A percentile compares a stretch with the other conserved stretches of the same genome.
Conservation (phyloP, 2,113 vertebrate genomes). For the Nesoenas mayeri region DNA sequence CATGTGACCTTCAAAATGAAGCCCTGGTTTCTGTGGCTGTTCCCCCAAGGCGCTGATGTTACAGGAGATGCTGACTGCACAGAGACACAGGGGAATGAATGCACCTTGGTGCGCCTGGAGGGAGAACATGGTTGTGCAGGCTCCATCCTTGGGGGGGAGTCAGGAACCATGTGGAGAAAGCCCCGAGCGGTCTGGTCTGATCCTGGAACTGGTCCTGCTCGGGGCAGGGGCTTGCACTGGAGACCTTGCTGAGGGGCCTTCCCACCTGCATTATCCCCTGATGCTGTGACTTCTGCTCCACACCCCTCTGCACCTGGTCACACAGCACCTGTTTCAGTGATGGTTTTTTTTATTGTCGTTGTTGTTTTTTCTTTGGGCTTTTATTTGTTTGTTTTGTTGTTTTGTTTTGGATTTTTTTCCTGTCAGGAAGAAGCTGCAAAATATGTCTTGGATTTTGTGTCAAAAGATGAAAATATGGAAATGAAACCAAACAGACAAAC, state of each 20-base stretch:
- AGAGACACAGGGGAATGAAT: background rate
- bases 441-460: background rate
- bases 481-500: background rate
- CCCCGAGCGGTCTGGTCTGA: background rate
- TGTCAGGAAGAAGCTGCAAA: background rate
- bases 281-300: background rate
- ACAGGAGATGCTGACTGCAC: background rate
- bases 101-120: fast-evolving
- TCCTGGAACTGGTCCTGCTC: background rate
- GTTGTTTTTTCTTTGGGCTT: no score
- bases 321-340: no score
- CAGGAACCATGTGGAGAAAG: background rate
- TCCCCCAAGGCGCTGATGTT: background rate
- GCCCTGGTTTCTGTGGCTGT: background rate
- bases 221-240: background rate
- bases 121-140: background rate
- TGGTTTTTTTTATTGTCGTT: background rate
- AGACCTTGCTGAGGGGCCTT: background rate
- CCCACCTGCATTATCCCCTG: background rate
- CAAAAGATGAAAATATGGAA: background rate
- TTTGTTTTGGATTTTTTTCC: background rate
- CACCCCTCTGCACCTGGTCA: background rate
- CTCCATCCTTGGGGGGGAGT: fast-evolving
- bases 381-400: no score
- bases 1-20: background rate